phyloP scores from a whole-genome alignment of 1,140 invertebrate genomes.

The Amphibalanus amphitrite region DNA sequence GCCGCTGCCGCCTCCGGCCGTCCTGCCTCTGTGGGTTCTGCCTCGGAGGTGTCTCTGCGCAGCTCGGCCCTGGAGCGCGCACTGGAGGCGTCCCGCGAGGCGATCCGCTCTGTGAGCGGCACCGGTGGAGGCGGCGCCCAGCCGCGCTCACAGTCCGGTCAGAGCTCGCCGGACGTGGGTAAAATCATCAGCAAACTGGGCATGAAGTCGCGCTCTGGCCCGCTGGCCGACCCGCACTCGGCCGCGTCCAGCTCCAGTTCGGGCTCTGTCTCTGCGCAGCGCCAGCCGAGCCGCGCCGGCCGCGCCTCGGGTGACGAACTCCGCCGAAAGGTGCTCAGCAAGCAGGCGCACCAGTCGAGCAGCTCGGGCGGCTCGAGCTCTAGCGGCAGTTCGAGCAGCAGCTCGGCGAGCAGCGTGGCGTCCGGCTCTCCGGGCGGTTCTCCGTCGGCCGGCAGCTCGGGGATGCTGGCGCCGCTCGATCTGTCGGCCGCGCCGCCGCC shows the following conservation, averaged over 20 bases:
- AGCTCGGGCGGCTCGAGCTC: neutral
- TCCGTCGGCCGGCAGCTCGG: neutral
- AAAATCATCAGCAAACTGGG: neutral
- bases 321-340: neutral
- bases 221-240: neutral
- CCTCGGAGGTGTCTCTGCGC: neutral
- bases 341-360: neutral
- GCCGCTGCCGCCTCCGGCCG: neutral
- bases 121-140: neutral
- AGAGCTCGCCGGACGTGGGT: too few relatives aligned
- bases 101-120: too few relatives aligned
- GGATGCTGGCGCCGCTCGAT: neutral
- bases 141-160: neutral
- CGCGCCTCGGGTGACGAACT: too few relatives aligned
- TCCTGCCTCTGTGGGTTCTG: neutral
- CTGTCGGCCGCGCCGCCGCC: too few relatives aligned
- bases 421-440: neutral
- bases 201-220: neutral
- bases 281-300: too few relatives aligned
- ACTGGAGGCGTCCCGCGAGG: too few relatives aligned
- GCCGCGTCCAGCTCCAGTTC: too few relatives aligned
- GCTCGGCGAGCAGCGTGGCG: neutral
- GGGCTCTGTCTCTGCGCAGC: too few relatives aligned
- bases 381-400: neutral
- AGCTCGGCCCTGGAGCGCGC: neutral